A percentile compares a stretch with the other conserved stretches of the same genome.
These are phyloP conservation scores for Melieria picta DNA, from an alignment of 2,888 invertebrate species.

Conservation along the genomic window DNA sequence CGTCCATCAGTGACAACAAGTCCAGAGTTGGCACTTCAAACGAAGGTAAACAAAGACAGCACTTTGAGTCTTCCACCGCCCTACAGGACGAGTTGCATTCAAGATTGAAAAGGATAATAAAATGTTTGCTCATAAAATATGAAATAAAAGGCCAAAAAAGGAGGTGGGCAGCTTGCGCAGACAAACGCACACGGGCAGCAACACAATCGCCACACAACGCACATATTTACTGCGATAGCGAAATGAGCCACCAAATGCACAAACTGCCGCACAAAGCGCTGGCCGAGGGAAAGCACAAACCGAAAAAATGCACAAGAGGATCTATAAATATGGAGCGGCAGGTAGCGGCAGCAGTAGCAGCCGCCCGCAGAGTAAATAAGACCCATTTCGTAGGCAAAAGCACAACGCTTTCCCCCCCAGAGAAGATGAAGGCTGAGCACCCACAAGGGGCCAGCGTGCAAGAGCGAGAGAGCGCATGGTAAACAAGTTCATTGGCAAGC, in stretches of 20 bases:
- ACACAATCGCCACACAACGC: constrained; percentile 29
- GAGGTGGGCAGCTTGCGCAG: not conserved
- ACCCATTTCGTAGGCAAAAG: constrained; percentile 22
- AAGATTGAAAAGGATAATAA: constrained; percentile 49
- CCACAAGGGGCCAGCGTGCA: not conserved
- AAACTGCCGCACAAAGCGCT: constrained; percentile 14
- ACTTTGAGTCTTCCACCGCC: constrained; percentile 10
- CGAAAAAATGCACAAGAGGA: constrained; percentile 41
- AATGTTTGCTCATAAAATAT: constrained; percentile 53
- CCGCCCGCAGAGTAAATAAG: constrained; percentile 27
- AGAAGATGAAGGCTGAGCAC: not conserved
- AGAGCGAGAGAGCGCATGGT: constrained; percentile 20
- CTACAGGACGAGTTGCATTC: constrained; percentile 40
- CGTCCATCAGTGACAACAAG: constrained; percentile 27
- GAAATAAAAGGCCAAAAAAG: constrained; percentile 44
- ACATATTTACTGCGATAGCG: constrained; percentile 45
- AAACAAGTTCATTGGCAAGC: constrained; percentile 42
- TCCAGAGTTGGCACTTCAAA: not conserved
- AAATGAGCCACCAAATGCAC: constrained; percentile 56
- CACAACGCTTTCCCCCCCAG: constrained; percentile 5
- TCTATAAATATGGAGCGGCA: constrained; percentile 8
- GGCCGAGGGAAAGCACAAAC: constrained; percentile 24
- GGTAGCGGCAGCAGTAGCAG: not conserved
- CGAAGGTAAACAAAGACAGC: not conserved
- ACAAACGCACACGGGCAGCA: constrained; percentile 22